These are phyloP conservation scores for Drosophila nebulosa DNA, from an alignment of 1,140 invertebrate species.

Conservation along the genomic window DNA sequence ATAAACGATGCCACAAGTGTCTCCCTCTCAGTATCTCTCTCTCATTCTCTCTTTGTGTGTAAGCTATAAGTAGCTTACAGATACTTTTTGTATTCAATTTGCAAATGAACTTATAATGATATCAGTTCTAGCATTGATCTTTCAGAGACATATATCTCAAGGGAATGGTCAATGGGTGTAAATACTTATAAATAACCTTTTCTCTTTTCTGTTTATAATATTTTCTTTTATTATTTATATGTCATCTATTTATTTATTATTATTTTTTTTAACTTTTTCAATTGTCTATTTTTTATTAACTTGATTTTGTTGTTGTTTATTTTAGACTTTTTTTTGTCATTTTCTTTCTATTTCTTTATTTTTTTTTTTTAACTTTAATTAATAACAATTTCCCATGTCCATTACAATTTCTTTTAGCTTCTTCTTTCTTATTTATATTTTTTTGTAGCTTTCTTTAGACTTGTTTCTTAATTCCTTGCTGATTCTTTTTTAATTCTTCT, in stretches of 20 bases:
- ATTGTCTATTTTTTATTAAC: too few species aligned
- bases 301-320: too few species aligned
- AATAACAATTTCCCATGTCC: too few species aligned
- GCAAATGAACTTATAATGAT: neutral
- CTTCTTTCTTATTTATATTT: neutral
- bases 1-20: conserved; percentile 24
- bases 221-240: too few species aligned
- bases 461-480: neutral
- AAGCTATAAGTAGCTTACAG: neutral
- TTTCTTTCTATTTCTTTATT: too few species aligned
- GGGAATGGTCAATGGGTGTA: too few species aligned
- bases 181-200: too few species aligned
- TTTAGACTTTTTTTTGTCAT: too few species aligned
- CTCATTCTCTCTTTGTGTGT: neutral
- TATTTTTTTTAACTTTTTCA: too few species aligned
- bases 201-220: too few species aligned
- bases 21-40: neutral
- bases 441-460: neutral
- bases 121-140: neutral
- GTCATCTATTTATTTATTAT: too few species aligned
- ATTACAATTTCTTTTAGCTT: neutral
- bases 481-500: neutral
- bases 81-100: neutral
- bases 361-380: too few species aligned
- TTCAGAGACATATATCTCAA: neutral